phyloP scores from a whole-genome alignment of 2,888 invertebrate species.

The Pachycephus smyrnensis region DNA sequence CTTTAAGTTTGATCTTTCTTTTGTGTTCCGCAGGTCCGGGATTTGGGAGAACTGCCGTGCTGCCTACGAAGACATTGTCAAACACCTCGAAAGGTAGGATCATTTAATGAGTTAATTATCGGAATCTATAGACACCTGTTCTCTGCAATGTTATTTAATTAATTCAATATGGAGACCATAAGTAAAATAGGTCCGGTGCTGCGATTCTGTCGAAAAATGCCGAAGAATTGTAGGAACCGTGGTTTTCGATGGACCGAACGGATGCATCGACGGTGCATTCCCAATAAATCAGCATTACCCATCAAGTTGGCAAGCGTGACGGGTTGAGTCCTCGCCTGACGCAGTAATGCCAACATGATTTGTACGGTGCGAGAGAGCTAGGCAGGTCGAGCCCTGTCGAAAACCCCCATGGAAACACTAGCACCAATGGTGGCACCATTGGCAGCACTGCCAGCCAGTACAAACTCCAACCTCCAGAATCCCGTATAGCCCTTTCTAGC shows the following conservation, averaged over 20 bases:
- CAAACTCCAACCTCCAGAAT: no score
- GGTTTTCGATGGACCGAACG: not conserved
- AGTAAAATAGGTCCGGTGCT: no score
- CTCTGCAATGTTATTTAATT: not conserved
- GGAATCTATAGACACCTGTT: no score
- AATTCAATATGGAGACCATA: not conserved
- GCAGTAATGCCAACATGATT: slow-evolving; percentile 66
- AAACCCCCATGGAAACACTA: slow-evolving; percentile 6
- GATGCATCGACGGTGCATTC: slow-evolving; percentile 42
- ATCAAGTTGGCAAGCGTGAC: slow-evolving; percentile 58
- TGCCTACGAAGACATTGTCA: slow-evolving; percentile 94
- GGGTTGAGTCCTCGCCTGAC: slow-evolving; percentile 63
- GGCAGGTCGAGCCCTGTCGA: slow-evolving; percentile 20
- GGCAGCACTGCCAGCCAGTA: no score
- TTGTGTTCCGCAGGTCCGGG: slow-evolving; percentile 56
- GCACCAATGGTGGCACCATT: no score
- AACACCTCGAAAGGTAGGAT: slow-evolving; percentile 92
- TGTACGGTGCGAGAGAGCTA: slow-evolving; percentile 50
- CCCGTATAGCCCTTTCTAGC: no score
- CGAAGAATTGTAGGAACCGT: not conserved
- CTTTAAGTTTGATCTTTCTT: slow-evolving; percentile 18
- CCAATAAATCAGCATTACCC: slow-evolving; percentile 65
- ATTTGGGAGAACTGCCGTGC: slow-evolving; percentile 97
- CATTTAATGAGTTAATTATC: not conserved
- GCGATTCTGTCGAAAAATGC: not conserved